Base-by-base conservation (phyloP, 2,888 invertebrate species). In the Ligdia adustata region DNA sequence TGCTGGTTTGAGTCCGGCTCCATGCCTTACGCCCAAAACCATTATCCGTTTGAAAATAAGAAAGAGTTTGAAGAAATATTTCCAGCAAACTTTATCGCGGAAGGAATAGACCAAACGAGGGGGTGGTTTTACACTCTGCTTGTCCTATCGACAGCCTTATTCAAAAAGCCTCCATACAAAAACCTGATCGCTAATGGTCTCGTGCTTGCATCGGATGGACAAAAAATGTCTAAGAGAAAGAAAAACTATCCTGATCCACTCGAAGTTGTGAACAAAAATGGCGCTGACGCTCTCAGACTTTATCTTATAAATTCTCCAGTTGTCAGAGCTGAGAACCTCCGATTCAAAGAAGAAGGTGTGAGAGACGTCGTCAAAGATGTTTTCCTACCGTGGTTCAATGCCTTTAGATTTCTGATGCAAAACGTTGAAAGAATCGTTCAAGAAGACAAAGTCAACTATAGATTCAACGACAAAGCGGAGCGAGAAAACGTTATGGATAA, bases 1-100 rank as follows among this genome's bases (percentile, higher is more conserved):
- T 99, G 99, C 78, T 99, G 99, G 99, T 99, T 99, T 85, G 99
- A 99, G 80, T 98, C 98, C 0, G 99, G 99, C 2, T 97, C 98
- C 11, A 99, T 99, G 99, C 99, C 99, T 0, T 99, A 98, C 72
- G 99, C 98, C 0, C 98, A 98, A 77, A 92, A 94, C 64, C 98
- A 99, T 84, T 99, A 97, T 79, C 99, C 99, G 0, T 99, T 99
- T 81, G 97, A 99, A 79, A 95, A 95, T 68, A 92, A 92, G 60
- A 95, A 95, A 71, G 95, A 96, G 43, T 99, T 99, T 79, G 95
- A 96, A 55, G 95, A 95, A 24, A 92, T 93, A 56, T 99, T 99
- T 74, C 99, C 99, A 0, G 99, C 99, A 0, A 98, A 99, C 88
- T 99, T 99, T 73, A 98, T 99, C 72, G 99, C 98, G n/a, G 99